phyloP scores from a whole-genome alignment of 2,888 invertebrate genomes.

The Catocala fraxini region DNA sequence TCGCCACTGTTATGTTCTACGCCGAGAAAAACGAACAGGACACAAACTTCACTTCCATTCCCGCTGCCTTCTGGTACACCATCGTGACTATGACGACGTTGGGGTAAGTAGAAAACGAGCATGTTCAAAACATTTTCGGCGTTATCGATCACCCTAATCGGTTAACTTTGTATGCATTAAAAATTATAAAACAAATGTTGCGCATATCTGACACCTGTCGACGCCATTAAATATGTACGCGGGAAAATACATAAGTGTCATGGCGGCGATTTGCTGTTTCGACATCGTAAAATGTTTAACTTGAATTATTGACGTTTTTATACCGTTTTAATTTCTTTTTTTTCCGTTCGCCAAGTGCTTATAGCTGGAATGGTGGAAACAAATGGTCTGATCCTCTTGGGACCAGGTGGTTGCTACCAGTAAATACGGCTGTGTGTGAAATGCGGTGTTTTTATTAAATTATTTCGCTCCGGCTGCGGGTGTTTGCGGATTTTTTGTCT shows the following conservation, averaged over 20 bases:
- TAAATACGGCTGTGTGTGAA: slow-evolving; percentile 31
- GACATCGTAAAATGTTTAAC: slow-evolving; percentile 50
- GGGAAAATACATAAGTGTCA: slow-evolving; percentile 74
- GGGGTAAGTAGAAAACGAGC: slow-evolving; percentile 91
- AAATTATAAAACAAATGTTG: slow-evolving; percentile 43
- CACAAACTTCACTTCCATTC: slow-evolving; percentile 99
- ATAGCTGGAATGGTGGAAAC: slow-evolving; percentile 17
- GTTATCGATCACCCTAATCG: slow-evolving; percentile 20
- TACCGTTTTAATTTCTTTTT: slow-evolving; percentile 41
- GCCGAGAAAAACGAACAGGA: slow-evolving; percentile 99
- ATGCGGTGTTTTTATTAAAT: slow-evolving; percentile 47
- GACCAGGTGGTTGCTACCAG: slow-evolving; percentile 19
- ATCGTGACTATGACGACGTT: slow-evolving; percentile 99
- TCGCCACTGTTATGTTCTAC: slow-evolving; percentile 99
- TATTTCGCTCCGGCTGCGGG: slow-evolving; percentile 31
- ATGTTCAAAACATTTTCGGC: slow-evolving; percentile 23
- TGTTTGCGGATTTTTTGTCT: slow-evolving; percentile 29
- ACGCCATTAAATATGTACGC: slow-evolving; percentile 77
- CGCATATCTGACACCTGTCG: slow-evolving; percentile 77
- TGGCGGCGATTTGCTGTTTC: slow-evolving; percentile 70
- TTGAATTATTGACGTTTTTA: slow-evolving; percentile 45
- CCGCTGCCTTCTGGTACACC: slow-evolving; percentile 99
- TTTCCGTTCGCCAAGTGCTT: slow-evolving; percentile 24
- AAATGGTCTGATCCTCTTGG: slow-evolving; percentile 18
- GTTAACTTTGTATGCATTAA: slow-evolving; percentile 34